phyloP scores from a whole-genome alignment of 2,888 invertebrate species.

The Germaria angustata region DNA sequence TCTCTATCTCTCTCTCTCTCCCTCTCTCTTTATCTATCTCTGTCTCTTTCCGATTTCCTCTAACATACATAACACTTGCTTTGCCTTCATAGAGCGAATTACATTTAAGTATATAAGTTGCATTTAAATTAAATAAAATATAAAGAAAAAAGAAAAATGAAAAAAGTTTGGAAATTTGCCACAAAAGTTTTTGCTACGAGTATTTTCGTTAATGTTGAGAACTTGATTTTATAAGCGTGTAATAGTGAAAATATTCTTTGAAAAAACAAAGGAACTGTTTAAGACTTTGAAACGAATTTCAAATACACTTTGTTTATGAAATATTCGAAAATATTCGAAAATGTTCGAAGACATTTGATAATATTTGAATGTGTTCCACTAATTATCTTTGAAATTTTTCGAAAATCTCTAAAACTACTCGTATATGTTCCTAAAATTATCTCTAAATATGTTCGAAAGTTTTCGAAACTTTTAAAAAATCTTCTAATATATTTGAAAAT shows the following conservation, averaged over 20 bases:
- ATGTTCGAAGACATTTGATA: no score
- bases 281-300: not conserved
- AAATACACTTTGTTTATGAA: not conserved
- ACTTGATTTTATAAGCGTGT: conserved; percentile 55
- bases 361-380: no score
- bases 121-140: conserved; percentile 28
- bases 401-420: no score
- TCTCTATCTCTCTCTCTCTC: no score
- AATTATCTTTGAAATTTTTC: no score
- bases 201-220: conserved; percentile 38
- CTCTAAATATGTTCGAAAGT: no score
- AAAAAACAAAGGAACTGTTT: not conserved
- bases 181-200: conserved; percentile 10
- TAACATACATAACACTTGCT: not conserved
- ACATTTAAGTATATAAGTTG: conserved; percentile 27
- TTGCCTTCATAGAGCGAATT: not conserved
- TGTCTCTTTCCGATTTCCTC: no score
- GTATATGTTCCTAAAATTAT: no score
- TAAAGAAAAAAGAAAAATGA: conserved; percentile 13
- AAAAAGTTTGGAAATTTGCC: conserved; percentile 57
- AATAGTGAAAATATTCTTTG: conserved; percentile 8
- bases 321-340: no score
- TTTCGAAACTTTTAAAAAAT: no score
- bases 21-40: no score
- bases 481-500: no score